Base-by-base conservation (phyloP, 2,797 vertebrate species). In the Clarias fuscus region DNA sequence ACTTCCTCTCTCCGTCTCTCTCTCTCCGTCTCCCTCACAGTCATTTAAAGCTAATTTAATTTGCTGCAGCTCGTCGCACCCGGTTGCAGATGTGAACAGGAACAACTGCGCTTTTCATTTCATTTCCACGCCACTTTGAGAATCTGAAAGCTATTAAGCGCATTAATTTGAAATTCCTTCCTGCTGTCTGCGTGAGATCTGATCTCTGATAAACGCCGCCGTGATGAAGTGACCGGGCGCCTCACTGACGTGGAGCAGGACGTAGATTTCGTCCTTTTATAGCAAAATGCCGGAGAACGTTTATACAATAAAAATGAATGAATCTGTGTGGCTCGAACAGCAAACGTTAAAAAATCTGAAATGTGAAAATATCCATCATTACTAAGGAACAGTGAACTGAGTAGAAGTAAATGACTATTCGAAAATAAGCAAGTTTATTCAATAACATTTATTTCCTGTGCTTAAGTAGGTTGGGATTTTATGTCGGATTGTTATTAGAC, bases 61-160 rank as follows among this genome's bases (percentile, higher is more conserved):
- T 87, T 71, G 86, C 83, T 86, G 71, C 71, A 70, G 79, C 53
- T 87, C 86, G 85, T 82, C 83, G 59, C 62, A 68, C 68, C 83
- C 89, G 86, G 89, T 89, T 85, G 86, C n/a, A 62, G 77, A 77
- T 58, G 61, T 87, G 87, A 88, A 85, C 70, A 56, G 37, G 86
- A 88, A 84, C 87, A 88, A 86, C 81, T 67, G 85, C 48, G 70
- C 56, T 87, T 77, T 84, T 84, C 71, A 86, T 87, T 76, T 84
- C 72, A 84, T 84, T 88, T 85, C 67, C 83, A 83, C 40, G 61
- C 59, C 83, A 30, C 43, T 86, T 86, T 87, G 78, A 80, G 67
- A 86, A 88, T 84, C 33, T 58, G 86, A 88, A 89, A 68, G 75
- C n/a, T 37, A 75, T 90, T 89, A 88, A 83, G 53, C 24, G 65